A percentile compares a stretch with the other conserved stretches of the same genome.
phyloP scores from a whole-genome alignment of 2,113 vertebrate species.

The Psephotus haematonotus region DNA sequence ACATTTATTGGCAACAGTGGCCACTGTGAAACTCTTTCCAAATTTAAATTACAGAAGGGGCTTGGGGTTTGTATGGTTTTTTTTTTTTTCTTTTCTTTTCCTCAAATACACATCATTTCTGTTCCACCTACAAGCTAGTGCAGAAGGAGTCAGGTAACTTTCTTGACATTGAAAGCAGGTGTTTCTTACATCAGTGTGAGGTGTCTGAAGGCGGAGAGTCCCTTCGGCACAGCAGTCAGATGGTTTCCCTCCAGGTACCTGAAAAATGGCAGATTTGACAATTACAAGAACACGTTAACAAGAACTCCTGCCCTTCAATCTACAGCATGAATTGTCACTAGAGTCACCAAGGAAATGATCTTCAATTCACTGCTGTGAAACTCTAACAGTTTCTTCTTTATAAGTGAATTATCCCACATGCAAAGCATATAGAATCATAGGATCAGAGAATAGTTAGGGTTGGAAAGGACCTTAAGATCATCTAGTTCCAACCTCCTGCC shows the following conservation, averaged over 20 bases:
- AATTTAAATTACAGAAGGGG: not conserved
- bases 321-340: not conserved
- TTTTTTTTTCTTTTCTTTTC: accelerated
- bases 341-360: not conserved
- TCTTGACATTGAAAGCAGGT: not conserved
- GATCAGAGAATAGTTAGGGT: too few species aligned
- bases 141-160: not conserved
- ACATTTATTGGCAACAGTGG: not conserved
- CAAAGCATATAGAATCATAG: not conserved
- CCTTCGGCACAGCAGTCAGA: slow-evolving; percentile 89
- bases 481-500: too few species aligned
- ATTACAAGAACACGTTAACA: slow-evolving; percentile 19
- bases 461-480: too few species aligned
- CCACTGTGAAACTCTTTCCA: not conserved
- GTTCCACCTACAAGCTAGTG: not conserved
- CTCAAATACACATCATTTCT: not conserved
- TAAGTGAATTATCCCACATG: not conserved
- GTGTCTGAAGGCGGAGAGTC: slow-evolving; percentile 87
- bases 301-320: not conserved
- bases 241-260: slow-evolving; percentile 98
- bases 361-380: not conserved
- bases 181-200: slow-evolving; percentile 85
- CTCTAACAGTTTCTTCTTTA: not conserved
- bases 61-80: not conserved
- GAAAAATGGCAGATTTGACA: slow-evolving; percentile 60